Evolutionary conservation across 2,797 vertebrate species (phyloP).

Genomic region (Tadarida brasiliensis): DNA sequence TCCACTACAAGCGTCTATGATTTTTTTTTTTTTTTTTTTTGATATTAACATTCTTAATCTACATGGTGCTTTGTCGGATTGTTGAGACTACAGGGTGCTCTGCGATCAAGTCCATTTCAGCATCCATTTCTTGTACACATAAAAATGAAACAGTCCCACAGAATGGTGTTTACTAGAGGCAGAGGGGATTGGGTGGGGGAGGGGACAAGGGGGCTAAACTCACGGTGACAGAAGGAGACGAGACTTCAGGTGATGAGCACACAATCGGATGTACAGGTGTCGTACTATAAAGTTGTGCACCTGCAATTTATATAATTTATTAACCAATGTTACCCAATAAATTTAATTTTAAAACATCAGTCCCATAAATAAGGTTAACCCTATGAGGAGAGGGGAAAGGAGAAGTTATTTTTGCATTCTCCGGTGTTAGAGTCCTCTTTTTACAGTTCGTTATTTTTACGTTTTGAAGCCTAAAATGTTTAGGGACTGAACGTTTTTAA

Average conservation of each 20-base stretch:
- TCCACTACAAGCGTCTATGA: background rate
- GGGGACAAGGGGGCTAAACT: background rate
- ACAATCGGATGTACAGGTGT: background rate
- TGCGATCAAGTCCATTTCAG: background rate
- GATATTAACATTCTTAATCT: background rate
- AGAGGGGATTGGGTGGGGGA: background rate
- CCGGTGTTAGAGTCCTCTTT: background rate
- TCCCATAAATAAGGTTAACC: background rate
- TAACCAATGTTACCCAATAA: background rate
- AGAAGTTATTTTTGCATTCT: constrained; percentile 26
- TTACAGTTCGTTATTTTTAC: background rate
- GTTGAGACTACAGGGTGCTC: background rate
- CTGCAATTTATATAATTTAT: background rate
- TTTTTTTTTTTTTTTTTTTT: background rate
- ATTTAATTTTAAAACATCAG: background rate
- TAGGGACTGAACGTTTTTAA: background rate
- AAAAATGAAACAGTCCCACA: background rate
- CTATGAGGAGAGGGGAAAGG: background rate
- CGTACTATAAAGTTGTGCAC: background rate
- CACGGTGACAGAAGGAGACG: background rate
- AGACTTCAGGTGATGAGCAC: background rate
- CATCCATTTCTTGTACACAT: background rate
- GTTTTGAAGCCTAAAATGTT: background rate
- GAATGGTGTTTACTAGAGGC: background rate
- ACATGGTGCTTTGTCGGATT: background rate